Evolutionary conservation across 1,140 invertebrate genomes (phyloP), one percentile per base, ranked within the genome.

Genomic region (Triops longicaudatus): DNA sequence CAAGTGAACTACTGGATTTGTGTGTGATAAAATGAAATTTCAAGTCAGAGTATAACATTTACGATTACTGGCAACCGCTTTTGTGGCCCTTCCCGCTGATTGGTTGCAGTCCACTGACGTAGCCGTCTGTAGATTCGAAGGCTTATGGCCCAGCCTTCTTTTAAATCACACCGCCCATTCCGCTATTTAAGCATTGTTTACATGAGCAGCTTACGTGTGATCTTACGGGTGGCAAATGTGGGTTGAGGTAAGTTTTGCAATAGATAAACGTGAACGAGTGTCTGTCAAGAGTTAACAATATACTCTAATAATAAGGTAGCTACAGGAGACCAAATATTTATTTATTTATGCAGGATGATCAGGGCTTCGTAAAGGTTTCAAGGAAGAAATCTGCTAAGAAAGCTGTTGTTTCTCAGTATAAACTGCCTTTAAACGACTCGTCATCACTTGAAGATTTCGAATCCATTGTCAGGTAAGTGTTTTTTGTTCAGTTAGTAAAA

Each of bases 331-430:
- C 17, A 44, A n/a, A n/a, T 63, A 17, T 14, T n/a, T 14, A 6
- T 80, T 41, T 28, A 14, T 77, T 28, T 74, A 27, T 78, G 26
- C 73, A 71, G 26, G 44, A 72, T 72, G 26, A 78, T 27, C 72
- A 80, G 22, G 41, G 63, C 26, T 77, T 76, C 75, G 50, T 72
- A 78, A 78, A 26, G 11, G 77, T 79, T n/a, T 50, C 73, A n/a
- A 50, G 43, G 43, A 74, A 80, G 71, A 78, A 79, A 73, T 43
- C 28, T 50, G 44, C 26, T 7, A 79, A 74, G 63, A 6, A 26
- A 22, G 73, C 41, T 10, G 22, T 26, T 26, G 75, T 75, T 75
- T 12, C 63, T 26, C 27, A 73, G 28, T 37, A 10, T 28, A 44
- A 43, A 11, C 28, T 31, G 42, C 43, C 74, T 28, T 5, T 5